Evolutionary conservation across 2,888 invertebrate species (phyloP), one percentile per base, ranked within the genome.

Genomic region (Eucriotettix oculatus): DNA sequence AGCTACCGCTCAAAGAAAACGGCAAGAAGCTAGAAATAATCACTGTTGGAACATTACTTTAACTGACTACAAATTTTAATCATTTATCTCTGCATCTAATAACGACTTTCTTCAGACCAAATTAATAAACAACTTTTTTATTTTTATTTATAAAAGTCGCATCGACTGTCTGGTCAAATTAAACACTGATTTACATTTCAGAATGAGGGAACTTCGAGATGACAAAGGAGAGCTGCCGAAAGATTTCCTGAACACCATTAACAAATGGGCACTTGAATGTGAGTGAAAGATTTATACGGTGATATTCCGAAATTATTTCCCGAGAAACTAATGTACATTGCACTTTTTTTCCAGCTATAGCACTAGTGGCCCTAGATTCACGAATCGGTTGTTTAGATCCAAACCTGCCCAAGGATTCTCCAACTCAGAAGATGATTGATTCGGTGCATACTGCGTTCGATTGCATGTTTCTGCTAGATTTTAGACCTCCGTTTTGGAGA

Each of bases 341-440:
- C 29, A 2, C 7, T 29, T 29, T 29, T 17, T 44, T 68, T 68
- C 3, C 70, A 90, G 90, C 91, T 70, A 90, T 94, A 53, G 92
- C 90, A 1, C 80, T 87, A 58, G 90, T 92, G 5, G 90, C 93
- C 0, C 77, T 95, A 55, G 92, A 94, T 70, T 85, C 85, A 0
- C 78, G 93, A 63, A 78, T 94, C 55, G 92, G 92, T 10, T 91
- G 91, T 71, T 72, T 90, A 41, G 84, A 85, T 56, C 75, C 80
- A 0, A 76, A 85, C 65, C 74, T 89, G 57, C 73, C 79, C 1
- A 78, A 80, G 14, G 79, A 86, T 67, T 90, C 90, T 0, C 86
- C 89, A 69, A 87, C 89, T 0, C 88, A 91, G 70, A 85, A 85
- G 67, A 87, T 95, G 64, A 90, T 94, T 16, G 82, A 90, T 68